Evolutionary conservation across 2,888 invertebrate species (phyloP), one percentile per base, ranked within the genome.

Genomic region (Agriopis aurantiaria): DNA sequence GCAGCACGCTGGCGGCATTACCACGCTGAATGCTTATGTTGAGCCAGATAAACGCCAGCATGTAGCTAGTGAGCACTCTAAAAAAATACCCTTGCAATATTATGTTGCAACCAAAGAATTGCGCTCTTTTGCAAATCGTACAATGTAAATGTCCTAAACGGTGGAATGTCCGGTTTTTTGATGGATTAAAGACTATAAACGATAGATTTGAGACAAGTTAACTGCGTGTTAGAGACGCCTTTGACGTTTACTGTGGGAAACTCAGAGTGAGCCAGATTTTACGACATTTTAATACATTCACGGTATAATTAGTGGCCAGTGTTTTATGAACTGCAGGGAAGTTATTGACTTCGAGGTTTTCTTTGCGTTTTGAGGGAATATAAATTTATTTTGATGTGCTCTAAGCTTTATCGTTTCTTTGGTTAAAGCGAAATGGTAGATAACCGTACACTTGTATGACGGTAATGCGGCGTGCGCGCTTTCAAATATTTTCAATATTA

Each of bases 241-340:
- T 41, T 59, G 73, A 74, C 68, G 65, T 76, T 74, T 67, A 76
- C 49, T 78, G 77, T 77, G 78, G 76, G 76, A 78, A 78, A 60
- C 60, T 41, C 59, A 14, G 64, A 43, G 58, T 58, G n/a, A 58
- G 33, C n/a, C 58, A 46, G 33, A 58, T 48, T 65, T 77, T 74
- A 78, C 75, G 73, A 69, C 65, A n/a, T 67, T 72, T 76, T 74
- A 74, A 76, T 73, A 72, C 65, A 74, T 76, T 78, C 75, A 62
- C 53, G 51, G 70, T 73, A 73, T 76, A 78, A 78, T 78, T 75
- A 75, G 74, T 75, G 65, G 71, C 71, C 57, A 67, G 68, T 72
- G 53, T 71, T 68, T 72, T 73, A 73, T 71, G 62, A 68, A 74
- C 63, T 63, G 68, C 59, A 40, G n/a, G 43, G 58, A 66, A 73